Percentiles rank a stretch among this genome's conserved stretches.
Conservation (phyloP, 2,797 vertebrate species). For the Cyprinodon diabolis region DNA sequence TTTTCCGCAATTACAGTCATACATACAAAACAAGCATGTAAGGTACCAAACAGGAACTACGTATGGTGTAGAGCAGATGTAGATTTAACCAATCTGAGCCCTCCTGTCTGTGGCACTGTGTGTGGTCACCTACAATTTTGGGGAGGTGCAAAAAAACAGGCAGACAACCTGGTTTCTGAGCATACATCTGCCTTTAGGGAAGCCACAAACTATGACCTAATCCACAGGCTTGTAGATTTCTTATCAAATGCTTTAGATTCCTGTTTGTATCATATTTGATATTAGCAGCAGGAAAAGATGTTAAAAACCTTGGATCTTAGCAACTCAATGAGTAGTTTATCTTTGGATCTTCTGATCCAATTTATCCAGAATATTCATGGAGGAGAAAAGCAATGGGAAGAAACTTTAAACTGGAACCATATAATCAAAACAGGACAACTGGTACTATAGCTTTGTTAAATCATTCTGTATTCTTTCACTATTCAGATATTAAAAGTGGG, state of each 20-base stretch:
- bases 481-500: neutral
- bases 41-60: no score
- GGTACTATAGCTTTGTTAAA: neutral
- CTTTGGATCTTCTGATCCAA: no score
- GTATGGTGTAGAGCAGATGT: no score
- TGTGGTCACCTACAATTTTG: no score
- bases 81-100: no score
- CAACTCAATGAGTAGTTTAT: neutral
- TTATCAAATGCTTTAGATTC: neutral
- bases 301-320: neutral
- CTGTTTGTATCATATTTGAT: neutral
- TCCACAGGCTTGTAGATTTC: neutral
- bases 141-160: no score
- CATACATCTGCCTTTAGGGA: neutral
- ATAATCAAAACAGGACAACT: neutral
- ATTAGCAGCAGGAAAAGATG: slow-evolving; percentile 2
- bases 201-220: neutral
- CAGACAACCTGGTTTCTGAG: no score
- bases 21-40: no score
- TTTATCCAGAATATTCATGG: neutral
- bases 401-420: neutral
- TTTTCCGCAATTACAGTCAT: no score
- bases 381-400: neutral
- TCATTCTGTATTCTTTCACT: neutral
- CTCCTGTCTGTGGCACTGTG: no score